phyloP scores from a whole-genome alignment of 2,113 vertebrate species.

The Rafetus swinhoei region DNA sequence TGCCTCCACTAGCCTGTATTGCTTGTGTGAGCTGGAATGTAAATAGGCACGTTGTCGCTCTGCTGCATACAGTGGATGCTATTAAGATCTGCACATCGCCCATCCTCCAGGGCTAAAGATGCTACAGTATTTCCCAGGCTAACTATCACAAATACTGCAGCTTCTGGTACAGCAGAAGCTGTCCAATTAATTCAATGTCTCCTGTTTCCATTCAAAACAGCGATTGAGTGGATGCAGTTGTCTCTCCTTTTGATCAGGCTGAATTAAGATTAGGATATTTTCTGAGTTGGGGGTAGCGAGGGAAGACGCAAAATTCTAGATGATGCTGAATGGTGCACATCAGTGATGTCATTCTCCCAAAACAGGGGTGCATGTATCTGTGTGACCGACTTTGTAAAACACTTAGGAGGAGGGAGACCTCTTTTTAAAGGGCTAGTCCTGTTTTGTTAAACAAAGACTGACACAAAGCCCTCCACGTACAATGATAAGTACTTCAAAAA shows the following conservation, averaged over 20 bases:
- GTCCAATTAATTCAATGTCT: neutral
- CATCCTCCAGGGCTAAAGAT: neutral
- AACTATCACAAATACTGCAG: neutral
- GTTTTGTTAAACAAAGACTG: neutral
- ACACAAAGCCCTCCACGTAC: neutral
- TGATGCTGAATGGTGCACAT: neutral
- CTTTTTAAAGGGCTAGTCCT: neutral
- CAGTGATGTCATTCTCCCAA: neutral
- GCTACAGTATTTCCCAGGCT: neutral
- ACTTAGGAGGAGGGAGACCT: neutral
- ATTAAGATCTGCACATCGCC: neutral
- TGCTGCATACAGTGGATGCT: neutral
- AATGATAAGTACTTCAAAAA: neutral
- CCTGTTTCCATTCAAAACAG: neutral
- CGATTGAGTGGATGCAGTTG: neutral
- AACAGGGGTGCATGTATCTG: fast-evolving
- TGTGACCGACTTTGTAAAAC: neutral
- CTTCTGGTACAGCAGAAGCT: neutral
- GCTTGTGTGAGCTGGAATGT: neutral
- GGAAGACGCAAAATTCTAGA: neutral
- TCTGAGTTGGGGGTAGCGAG: neutral
- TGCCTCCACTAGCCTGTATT: neutral
- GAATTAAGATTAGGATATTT: conserved; percentile 17
- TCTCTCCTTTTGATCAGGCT: neutral
- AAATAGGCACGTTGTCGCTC: neutral